These are phyloP conservation scores for Colletes latitarsis DNA, from an alignment of 1,140 invertebrate genomes.

Conservation along the genomic window DNA sequence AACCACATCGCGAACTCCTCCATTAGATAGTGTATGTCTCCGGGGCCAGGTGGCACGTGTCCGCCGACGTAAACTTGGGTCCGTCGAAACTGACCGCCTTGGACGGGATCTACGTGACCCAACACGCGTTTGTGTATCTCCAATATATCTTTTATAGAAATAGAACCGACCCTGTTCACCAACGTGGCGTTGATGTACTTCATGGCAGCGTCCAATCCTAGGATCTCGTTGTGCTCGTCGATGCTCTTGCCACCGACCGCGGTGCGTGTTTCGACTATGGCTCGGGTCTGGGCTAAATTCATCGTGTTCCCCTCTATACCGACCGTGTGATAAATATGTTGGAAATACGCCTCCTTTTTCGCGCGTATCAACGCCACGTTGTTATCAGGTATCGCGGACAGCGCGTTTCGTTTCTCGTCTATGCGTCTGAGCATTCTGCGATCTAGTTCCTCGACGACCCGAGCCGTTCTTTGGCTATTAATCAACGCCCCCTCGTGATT, in stretches of 20 bases:
- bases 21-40: constrained; percentile 91
- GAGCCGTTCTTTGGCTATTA: constrained; percentile 91
- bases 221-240: constrained; percentile 97
- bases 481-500: constrained; percentile 89
- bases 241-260: constrained; percentile 97
- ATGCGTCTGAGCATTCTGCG: constrained; percentile 89
- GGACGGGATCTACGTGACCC: constrained; percentile 95
- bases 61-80: constrained; percentile 96
- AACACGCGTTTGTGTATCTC: constrained; percentile 96
- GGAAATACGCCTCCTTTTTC: constrained; percentile 97
- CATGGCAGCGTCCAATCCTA: constrained; percentile 96
- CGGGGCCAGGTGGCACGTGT: constrained; percentile 93
- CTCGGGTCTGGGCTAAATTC: constrained; percentile 95
- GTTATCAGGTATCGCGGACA: constrained; percentile 90
- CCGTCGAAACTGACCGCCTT: constrained; percentile 90
- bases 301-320: constrained; percentile 99
- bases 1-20: constrained; percentile 94
- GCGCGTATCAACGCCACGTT: constrained; percentile 90
- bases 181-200: constrained; percentile 97
- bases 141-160: constrained; percentile 91
- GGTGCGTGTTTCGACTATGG: constrained; percentile 95
- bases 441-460: constrained; percentile 95
- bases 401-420: constrained; percentile 91
- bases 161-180: constrained; percentile 83
- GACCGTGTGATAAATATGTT: constrained; percentile 98